These are phyloP conservation scores for Porites cylindrica DNA, from an alignment of 92 coral and sea anemone genomes.

Conservation along the genomic window DNA sequence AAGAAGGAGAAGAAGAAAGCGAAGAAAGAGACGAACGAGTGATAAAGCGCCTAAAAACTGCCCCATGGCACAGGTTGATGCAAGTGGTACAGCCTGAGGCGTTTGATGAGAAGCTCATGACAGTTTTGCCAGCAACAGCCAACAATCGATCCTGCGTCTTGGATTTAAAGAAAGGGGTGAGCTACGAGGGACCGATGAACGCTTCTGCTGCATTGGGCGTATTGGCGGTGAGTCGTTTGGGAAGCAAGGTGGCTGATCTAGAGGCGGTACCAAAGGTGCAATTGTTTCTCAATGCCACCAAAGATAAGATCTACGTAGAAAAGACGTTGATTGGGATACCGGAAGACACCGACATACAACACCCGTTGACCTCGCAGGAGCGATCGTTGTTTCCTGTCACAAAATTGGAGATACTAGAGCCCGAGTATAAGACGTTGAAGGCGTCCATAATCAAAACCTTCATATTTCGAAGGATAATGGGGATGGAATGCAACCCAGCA, in stretches of 20 bases:
- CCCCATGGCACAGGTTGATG: background rate
- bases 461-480: background rate
- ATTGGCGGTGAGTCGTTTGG: background rate
- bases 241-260: background rate
- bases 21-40: background rate
- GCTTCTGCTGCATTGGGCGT: background rate
- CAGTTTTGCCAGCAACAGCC: background rate
- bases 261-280: background rate
- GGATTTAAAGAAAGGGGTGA: background rate
- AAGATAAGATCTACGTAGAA: background rate
- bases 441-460: background rate
- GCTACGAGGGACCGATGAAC: background rate
- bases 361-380: background rate
- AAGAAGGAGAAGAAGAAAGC: no score
- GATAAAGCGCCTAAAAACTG: background rate
- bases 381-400: background rate
- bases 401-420: no score
- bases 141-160: background rate
- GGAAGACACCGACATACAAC: background rate
- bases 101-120: background rate
- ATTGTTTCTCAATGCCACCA: background rate
- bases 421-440: background rate
- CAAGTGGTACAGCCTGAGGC: background rate
- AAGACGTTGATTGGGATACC: background rate
- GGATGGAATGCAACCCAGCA: background rate